Base-by-base conservation (phyloP, 2,888 invertebrate species). In the Entomobrya proxima region DNA sequence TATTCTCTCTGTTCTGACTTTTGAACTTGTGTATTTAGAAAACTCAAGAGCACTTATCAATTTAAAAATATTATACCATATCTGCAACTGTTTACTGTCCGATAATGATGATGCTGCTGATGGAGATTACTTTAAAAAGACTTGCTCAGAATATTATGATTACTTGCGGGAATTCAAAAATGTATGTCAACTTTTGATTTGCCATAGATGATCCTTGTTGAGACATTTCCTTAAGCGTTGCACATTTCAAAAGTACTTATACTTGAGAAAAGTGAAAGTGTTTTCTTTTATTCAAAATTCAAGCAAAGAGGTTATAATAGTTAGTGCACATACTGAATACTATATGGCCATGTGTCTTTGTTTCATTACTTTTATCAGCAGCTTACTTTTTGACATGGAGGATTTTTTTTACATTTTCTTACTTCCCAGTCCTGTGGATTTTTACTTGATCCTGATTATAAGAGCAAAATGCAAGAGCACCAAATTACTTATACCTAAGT, bases 261-360 rank as follows among this genome's bases (percentile, higher is more conserved):
- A 78, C 78, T 78, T 78, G 72, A 44, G 58, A 85, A 67, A 85
- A 85, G 85, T 85, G 85, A 85, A 85, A 85, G 85, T 85, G 32
- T 78, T 78, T 85, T 77, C 58, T 69, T 84, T 69, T 72, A 58
- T 47, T 64, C 24, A 61, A 37, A 72, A 55, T 67, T 64, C 47
- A 64, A 27, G 47, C 50, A 18, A 32, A 7, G 30, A 72, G n/a
- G 69, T 80, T 47, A 67, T 79, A 58, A n/a, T n/a, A n/a, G n/a
- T 52, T 69, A 61, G 67, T 47, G 32, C 37, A 24, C 55, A 79
- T 35, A 55, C 37, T 79, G 58, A 30, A 67, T 67, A 21, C 40
- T 69, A 5, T 74, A n/a, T n/a, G n/a, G n/a, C n/a, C 80, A 72
- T 80, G 44, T 40, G 72, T 72, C 35, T 50, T 67, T 79, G 67